Percentiles rank a stretch among this genome's conserved stretches.
phyloP scores from a whole-genome alignment of 1,140 invertebrate genomes.

The Brachionus rubens region DNA sequence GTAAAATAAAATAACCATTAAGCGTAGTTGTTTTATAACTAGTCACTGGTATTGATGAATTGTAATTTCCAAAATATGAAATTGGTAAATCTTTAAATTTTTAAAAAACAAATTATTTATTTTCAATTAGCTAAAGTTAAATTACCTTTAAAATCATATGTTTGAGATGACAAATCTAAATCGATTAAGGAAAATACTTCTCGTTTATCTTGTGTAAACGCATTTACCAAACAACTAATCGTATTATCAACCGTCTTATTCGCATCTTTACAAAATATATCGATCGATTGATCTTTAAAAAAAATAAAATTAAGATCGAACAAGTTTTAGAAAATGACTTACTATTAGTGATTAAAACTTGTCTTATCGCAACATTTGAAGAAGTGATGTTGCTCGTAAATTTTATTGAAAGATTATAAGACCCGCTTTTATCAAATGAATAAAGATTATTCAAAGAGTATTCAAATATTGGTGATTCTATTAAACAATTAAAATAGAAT shows the following conservation, averaged over 20 bases:
- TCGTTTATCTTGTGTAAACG: neutral
- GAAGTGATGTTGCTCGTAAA: neutral
- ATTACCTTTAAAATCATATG: no score
- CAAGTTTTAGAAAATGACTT: neutral
- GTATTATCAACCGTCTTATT: neutral
- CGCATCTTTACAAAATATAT: neutral
- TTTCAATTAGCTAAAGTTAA: no score
- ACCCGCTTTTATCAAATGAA: neutral
- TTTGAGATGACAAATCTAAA: no score
- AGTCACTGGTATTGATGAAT: neutral
- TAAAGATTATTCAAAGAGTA: neutral
- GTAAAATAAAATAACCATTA: neutral
- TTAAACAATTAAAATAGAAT: constrained; percentile 30
- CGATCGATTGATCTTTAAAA: neutral
- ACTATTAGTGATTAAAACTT: constrained; percentile 2
- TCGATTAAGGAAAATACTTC: neutral
- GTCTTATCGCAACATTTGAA: neutral
- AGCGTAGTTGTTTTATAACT: neutral
- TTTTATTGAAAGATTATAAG: neutral
- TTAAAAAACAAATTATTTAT: no score
- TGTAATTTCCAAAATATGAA: no score
- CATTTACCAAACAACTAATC: neutral
- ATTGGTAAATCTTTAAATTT: no score
- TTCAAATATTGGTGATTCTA: neutral
- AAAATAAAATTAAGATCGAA: neutral